These are phyloP conservation scores for Scolanthus callimorphus DNA, from an alignment of 92 coral and sea anemone species.

Conservation along the genomic window DNA sequence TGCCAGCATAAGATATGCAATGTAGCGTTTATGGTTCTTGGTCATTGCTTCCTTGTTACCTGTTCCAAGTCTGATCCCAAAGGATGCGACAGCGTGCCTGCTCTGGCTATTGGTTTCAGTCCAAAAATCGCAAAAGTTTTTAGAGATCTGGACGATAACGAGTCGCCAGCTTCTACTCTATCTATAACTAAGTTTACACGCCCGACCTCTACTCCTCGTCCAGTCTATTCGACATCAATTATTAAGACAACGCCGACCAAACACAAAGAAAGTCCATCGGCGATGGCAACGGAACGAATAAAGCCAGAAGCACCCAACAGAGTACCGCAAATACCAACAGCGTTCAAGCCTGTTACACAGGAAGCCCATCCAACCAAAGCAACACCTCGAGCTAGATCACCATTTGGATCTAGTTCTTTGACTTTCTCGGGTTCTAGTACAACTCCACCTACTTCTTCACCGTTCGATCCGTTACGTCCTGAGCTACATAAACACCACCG, in stretches of 20 bases:
- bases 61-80: slow-evolving; percentile 66
- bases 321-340: not conserved
- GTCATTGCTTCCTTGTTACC: slow-evolving; percentile 79
- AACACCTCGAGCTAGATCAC: not conserved
- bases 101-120: slow-evolving; percentile 76
- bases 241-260: not conserved
- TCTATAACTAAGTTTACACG: not conserved
- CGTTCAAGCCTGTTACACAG: not conserved
- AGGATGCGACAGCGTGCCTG: slow-evolving; percentile 73
- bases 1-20: slow-evolving; percentile 74
- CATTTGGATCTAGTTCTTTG: not conserved
- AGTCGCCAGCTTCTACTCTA: not conserved
- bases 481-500: slow-evolving; percentile 3
- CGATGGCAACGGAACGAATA: not conserved
- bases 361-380: slow-evolving; percentile 18
- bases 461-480: not conserved
- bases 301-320: not conserved
- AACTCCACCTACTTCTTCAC: slow-evolving; percentile 1
- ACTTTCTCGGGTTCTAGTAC: slow-evolving; percentile 9
- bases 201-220: not conserved
- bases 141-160: not conserved
- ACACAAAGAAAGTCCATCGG: not conserved
- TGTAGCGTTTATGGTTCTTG: slow-evolving; percentile 77
- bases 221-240: not conserved
- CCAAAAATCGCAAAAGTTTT: slow-evolving; percentile 73